phyloP scores from a whole-genome alignment of 2,888 invertebrate species.

The Drosophila niveifrons region DNA sequence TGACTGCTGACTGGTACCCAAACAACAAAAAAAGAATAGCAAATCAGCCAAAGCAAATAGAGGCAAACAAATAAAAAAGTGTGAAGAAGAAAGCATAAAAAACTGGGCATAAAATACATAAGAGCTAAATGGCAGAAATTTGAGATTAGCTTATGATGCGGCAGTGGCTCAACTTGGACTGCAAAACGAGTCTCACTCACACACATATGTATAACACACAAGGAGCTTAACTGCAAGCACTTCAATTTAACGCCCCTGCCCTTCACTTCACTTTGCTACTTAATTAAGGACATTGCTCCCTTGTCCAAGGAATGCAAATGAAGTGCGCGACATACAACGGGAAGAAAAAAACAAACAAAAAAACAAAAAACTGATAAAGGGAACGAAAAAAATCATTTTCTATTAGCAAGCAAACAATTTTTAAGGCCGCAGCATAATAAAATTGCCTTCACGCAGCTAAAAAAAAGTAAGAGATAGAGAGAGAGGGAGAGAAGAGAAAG shows the following conservation, averaged over 20 bases:
- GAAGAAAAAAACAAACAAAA: conserved; percentile 16
- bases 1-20: conserved; percentile 48
- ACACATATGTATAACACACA: conserved; percentile 65
- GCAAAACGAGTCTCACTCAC: conserved; percentile 54
- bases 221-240: conserved; percentile 39
- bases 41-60: conserved; percentile 19
- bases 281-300: conserved; percentile 78
- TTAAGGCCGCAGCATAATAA: conserved; percentile 72
- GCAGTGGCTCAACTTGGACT: conserved; percentile 42
- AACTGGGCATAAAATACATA: conserved; percentile 22
- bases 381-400: conserved; percentile 64
- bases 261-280: conserved; percentile 51
- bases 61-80: conserved; percentile 32
- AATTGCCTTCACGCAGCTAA: conserved; percentile 48
- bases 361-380: conserved; percentile 1
- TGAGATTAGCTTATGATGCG: conserved; percentile 69
- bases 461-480: not conserved
- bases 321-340: conserved; percentile 47
- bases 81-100: conserved; percentile 5
- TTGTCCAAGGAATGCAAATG: conserved; percentile 69
- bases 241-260: not conserved
- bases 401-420: conserved; percentile 76
- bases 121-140: conserved; percentile 54
- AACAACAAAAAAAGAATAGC: conserved; percentile 22
- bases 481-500: not conserved